Evolutionary conservation across 2,797 vertebrate genomes (phyloP).

Genomic region (Danio choprae): DNA sequence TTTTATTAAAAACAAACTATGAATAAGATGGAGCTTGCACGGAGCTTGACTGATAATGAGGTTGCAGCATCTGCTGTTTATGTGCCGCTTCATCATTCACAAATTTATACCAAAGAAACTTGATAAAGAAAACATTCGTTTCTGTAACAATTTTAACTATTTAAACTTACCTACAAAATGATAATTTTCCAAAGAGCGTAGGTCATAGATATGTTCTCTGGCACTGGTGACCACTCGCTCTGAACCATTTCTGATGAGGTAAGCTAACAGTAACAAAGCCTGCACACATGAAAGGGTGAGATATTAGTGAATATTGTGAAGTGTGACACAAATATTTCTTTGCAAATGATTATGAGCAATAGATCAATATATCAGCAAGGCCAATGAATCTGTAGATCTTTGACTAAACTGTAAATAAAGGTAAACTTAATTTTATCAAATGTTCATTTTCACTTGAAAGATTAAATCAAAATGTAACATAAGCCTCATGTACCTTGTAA

Average conservation of each 20-base stretch:
- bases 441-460: background rate
- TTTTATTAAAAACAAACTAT: too few species aligned
- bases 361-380: background rate
- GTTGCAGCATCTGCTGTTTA: background rate
- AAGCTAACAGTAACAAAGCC: conserved; percentile 96
- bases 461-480: background rate
- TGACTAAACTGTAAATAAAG: background rate
- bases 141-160: too few species aligned
- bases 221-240: conserved; percentile 98
- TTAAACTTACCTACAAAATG: conserved; percentile 91
- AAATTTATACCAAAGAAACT: background rate
- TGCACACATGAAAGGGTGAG: conserved; percentile 66
- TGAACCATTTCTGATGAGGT: conserved; percentile 99
- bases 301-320: background rate
- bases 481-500: conserved; percentile 86
- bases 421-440: background rate
- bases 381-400: background rate
- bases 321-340: background rate
- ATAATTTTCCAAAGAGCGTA: conserved; percentile 99
- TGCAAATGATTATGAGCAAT: background rate
- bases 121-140: conserved; percentile 2
- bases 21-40: too few species aligned
- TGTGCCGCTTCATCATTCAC: background rate
- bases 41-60: background rate
- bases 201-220: conserved; percentile 99